A percentile compares a stretch with the other conserved stretches of the same genome.
Conservation (phyloP, 2,888 invertebrate genomes). For the Malthinus flaveolus region DNA sequence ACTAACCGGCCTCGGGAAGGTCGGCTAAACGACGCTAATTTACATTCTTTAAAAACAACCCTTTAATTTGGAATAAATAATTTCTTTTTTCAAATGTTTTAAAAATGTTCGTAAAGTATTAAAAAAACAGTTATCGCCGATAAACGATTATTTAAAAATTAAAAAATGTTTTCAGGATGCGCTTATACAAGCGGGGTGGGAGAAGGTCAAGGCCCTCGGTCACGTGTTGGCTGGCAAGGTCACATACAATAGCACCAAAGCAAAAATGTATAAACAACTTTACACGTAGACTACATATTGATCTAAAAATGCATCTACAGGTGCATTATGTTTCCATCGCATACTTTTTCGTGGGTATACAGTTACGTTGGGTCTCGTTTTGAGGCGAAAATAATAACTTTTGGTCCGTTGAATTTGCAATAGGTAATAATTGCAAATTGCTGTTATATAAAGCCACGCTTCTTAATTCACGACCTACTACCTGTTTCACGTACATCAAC, state of each 20-base stretch:
- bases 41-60: slow-evolving; percentile 24
- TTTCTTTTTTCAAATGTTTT: too few relatives aligned
- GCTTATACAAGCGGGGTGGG: slow-evolving; percentile 33
- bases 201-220: slow-evolving; percentile 63
- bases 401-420: too few relatives aligned
- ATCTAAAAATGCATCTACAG: slow-evolving; percentile 20
- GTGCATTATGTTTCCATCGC: slow-evolving; percentile 11
- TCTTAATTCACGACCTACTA: slow-evolving; percentile 34
- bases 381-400: too few relatives aligned
- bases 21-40: slow-evolving; percentile 35
- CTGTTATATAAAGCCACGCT: slow-evolving; percentile 20
- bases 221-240: slow-evolving; percentile 62
- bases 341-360: too few relatives aligned
- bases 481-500: slow-evolving; percentile 43
- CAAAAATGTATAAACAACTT: slow-evolving; percentile 24
- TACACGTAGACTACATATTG: slow-evolving; percentile 6
- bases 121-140: slow-evolving; percentile 14
- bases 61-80: not conserved
- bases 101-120: not conserved
- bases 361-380: too few relatives aligned
- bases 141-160: slow-evolving; percentile 6
- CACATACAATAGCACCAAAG: slow-evolving; percentile 46
- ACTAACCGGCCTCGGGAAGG: slow-evolving; percentile 39
- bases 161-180: slow-evolving; percentile 31
- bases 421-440: not conserved